Conservation (phyloP, 1,140 invertebrate species). For the Cydia fagiglandana region DNA sequence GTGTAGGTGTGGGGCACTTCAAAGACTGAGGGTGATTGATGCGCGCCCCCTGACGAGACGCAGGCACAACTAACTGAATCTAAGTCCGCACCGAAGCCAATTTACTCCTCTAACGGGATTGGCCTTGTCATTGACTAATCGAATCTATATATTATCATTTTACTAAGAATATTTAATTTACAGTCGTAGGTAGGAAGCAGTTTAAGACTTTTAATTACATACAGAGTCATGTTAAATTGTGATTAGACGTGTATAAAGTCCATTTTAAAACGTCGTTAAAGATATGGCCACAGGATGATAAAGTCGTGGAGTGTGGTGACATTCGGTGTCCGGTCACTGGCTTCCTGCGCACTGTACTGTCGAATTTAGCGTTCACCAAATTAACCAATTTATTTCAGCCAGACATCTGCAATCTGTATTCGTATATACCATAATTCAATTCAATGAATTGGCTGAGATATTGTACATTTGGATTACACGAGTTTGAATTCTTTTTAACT, state of each 20-base stretch:
- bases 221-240: neutral
- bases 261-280: neutral
- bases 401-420: constrained; percentile 13
- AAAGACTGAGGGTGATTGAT: constrained; percentile 57
- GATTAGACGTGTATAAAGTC: constrained; percentile 17
- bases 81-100: constrained; percentile 36
- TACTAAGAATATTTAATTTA: neutral
- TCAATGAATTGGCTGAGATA: neutral
- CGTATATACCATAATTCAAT: constrained; percentile 3
- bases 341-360: neutral
- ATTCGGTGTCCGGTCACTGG: constrained; percentile 12
- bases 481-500: neutral
- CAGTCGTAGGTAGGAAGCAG: neutral
- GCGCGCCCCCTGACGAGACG: constrained; percentile 49
- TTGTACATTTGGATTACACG: neutral
- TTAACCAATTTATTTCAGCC: constrained; percentile 15
- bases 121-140: constrained; percentile 26
- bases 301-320: constrained; percentile 2
- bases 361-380: constrained; percentile 10
- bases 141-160: constrained; percentile 13
- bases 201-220: neutral
- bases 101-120: constrained; percentile 34
- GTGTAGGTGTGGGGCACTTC: constrained; percentile 48
- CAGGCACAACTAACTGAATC: constrained; percentile 42
- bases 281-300: constrained; percentile 14